These are phyloP conservation scores for Sylvietta virens DNA, from an alignment of 2,113 vertebrate species.

Conservation along the genomic window DNA sequence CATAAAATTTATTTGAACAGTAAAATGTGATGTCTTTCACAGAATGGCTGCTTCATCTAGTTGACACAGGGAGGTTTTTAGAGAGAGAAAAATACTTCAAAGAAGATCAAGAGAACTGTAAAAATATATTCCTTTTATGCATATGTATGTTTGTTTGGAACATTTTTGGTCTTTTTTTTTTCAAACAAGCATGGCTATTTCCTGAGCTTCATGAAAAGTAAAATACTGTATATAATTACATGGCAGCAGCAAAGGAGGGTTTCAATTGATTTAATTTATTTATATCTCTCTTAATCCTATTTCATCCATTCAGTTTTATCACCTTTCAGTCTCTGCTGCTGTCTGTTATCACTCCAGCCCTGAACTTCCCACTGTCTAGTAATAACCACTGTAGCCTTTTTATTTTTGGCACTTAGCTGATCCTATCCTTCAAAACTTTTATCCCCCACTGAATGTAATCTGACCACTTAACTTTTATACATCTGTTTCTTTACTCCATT, in stretches of 20 bases:
- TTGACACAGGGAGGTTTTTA: not conserved
- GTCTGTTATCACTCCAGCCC: not conserved
- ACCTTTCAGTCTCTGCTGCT: not conserved
- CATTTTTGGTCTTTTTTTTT: not conserved
- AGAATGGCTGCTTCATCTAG: not conserved
- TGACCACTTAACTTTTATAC: not conserved
- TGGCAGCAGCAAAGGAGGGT: not conserved
- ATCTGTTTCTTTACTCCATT: not conserved
- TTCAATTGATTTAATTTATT: slow-evolving; percentile 5
- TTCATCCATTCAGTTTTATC: not conserved
- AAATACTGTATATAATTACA: not conserved
- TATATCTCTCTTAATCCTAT: not conserved
- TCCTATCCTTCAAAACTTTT: not conserved
- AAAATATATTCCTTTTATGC: not conserved
- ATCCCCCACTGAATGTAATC: not conserved
- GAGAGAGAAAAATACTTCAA: not conserved
- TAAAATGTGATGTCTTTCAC: not conserved
- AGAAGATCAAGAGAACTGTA: not conserved
- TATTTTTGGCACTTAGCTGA: not conserved
- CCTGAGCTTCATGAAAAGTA: not conserved
- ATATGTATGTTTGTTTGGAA: not conserved
- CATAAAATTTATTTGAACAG: not conserved
- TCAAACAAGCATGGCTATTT: not conserved
- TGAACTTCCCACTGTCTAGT: not conserved
- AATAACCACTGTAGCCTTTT: not conserved